Percentiles rank a stretch among this genome's conserved stretches.
These are phyloP conservation scores for Drosophila neonasuta DNA, from an alignment of 2,888 invertebrate species.

Conservation along the genomic window DNA sequence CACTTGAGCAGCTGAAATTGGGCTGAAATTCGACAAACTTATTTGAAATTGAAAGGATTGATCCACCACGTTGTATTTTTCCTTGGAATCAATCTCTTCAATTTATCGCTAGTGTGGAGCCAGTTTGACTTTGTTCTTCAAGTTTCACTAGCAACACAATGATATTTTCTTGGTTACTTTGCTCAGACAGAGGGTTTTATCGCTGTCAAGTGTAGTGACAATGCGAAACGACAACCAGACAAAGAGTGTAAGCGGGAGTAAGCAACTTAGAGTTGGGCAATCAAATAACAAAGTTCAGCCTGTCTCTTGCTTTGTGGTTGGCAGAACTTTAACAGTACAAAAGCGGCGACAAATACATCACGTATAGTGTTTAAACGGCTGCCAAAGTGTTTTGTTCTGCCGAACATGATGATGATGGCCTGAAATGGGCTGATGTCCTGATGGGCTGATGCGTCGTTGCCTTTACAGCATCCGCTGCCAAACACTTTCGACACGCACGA, in stretches of 20 bases:
- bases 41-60: constrained; percentile 33
- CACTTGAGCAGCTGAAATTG: background rate
- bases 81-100: constrained; percentile 25
- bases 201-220: constrained; percentile 26
- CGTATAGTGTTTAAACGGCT: constrained; percentile 58
- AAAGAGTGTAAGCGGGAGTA: background rate
- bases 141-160: constrained; percentile 21
- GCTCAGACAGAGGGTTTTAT: constrained; percentile 18
- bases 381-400: constrained; percentile 38
- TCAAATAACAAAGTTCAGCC: constrained; percentile 59
- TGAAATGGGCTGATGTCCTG: constrained; percentile 6
- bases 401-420: constrained; percentile 12
- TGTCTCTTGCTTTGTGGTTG: constrained; percentile 18
- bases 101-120: constrained; percentile 24
- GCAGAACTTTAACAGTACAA: constrained; percentile 36
- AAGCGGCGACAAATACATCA: constrained; percentile 58
- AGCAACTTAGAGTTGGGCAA: constrained; percentile 28
- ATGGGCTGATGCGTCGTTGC: constrained; percentile 1
- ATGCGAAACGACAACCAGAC: constrained; percentile 28
- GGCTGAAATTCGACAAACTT: constrained; percentile 17
- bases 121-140: constrained; percentile 22
- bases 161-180: constrained; percentile 4
- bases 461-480: constrained; percentile 21
- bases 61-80: background rate
- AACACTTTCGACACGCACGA: constrained; percentile 59